A percentile compares a stretch with the other conserved stretches of the same genome.
Conservation (phyloP, 2,888 invertebrate species). For the Caenorhabditis imperialis region DNA sequence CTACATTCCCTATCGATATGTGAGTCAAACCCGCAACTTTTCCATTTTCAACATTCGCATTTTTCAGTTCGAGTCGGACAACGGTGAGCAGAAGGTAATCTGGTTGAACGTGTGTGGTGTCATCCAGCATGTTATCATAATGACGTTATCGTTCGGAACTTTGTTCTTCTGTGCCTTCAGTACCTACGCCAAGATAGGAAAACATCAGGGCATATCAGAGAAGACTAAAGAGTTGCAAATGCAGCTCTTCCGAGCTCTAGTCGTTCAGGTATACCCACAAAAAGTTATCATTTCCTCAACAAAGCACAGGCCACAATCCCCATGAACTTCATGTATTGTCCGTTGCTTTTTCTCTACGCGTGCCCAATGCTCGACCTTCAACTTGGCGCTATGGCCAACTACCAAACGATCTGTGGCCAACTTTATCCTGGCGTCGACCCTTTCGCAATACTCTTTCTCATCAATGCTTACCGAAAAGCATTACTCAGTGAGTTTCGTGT, state of each 20-base stretch:
- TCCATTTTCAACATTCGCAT: too few relatives aligned
- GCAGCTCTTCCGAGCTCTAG: slow-evolving; percentile 29
- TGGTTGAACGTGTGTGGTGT: slow-evolving; percentile 16
- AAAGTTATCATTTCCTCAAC: too few relatives aligned
- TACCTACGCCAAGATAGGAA: slow-evolving; percentile 8
- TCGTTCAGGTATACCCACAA: too few relatives aligned
- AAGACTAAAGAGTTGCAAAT: slow-evolving; percentile 15
- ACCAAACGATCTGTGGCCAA: slow-evolving; percentile 27
- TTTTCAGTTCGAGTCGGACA: slow-evolving; percentile 18
- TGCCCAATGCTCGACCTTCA: slow-evolving; percentile 20
- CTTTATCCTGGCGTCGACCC: slow-evolving; percentile 29
- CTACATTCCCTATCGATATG: slow-evolving; percentile 21
- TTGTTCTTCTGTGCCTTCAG: slow-evolving; percentile 17
- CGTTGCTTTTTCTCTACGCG: slow-evolving; percentile 15
- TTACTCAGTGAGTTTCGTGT: slow-evolving; percentile 4
- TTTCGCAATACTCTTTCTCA: slow-evolving; percentile 18
- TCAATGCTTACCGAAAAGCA: slow-evolving; percentile 20
- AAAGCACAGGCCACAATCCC: too few relatives aligned
- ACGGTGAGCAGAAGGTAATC: slow-evolving; percentile 3
- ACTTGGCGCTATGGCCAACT: slow-evolving; percentile 18
- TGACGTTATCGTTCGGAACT: slow-evolving; percentile 13
- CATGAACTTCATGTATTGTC: slow-evolving; percentile 20
- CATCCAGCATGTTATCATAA: slow-evolving; percentile 20
- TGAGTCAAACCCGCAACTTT: too few relatives aligned
- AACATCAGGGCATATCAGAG: slow-evolving; percentile 16